Base-by-base conservation (phyloP, 1,140 invertebrate genomes). In the Polyergus mexicanus region DNA sequence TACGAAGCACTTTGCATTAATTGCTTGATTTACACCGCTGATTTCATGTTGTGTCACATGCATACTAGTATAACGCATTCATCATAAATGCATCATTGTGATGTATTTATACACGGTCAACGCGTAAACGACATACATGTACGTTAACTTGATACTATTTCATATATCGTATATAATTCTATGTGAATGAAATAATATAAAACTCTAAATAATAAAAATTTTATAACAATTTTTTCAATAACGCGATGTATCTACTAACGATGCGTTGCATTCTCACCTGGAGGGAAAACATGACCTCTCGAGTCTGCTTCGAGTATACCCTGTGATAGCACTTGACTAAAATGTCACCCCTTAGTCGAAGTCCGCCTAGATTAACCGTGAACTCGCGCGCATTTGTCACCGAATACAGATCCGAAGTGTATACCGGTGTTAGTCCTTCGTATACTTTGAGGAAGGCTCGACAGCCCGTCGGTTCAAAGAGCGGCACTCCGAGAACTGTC, bases 271-370 rank as follows among this genome's bases (percentile, higher is more conserved):
- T 72, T 83, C 78, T 90, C 89, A 95, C 94, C 94, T 95, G 95
- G 19, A 95, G 91, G 3, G 95, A 95, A 85, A 95, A 95, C 92
- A 95, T 95, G 22, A 95, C 92, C 89, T 95, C 94, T 13, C 94
- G 92, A 66, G 92, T 93, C 72, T 95, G 94, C 83, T 94, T 95
- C 76, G 94, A 92, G 88, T 94, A 93, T 88, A 94, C 95, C 88
- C 97, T 96, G 91, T 98, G 97, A 95, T 98, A 99, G 92, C 98
- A 98, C 94, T 98, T 98, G 88, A 99, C 96, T 19, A 99, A 95
- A 86, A 99, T 97, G 94, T 99, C 98, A 1, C 98, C 98, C 32
- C 98, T 96, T 6, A 99, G 95, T 60, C 98, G 97, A 51, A 99
- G 96, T 19, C 95, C 95, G 3, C 96, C 96, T 56, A 97, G 96